Percentiles rank a stretch among this genome's conserved stretches.
phyloP scores from a whole-genome alignment of 2,888 invertebrate genomes.

The Lapara coniferarum region DNA sequence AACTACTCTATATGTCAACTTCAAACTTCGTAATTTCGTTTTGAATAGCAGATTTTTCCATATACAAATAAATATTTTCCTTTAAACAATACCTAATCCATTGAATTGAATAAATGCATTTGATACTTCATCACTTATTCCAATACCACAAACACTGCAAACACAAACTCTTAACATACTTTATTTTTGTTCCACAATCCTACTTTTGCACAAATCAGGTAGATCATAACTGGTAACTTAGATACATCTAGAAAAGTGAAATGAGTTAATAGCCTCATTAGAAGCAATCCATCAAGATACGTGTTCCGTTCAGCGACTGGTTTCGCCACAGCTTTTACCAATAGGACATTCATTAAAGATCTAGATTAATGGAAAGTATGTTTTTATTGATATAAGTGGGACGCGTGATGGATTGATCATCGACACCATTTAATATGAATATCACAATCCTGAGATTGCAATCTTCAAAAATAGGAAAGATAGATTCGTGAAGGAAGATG shows the following conservation, averaged over 20 bases:
- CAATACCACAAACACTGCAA: background rate
- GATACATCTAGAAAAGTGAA: constrained; percentile 39
- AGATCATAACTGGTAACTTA: constrained; percentile 23
- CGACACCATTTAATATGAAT: no score
- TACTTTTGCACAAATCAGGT: background rate
- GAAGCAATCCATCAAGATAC: constrained; percentile 32
- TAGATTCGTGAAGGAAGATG: no score
- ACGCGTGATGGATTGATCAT: no score
- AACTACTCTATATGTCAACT: no score
- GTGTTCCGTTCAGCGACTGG: constrained; percentile 20
- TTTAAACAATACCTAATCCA: no score
- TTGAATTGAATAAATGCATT: background rate
- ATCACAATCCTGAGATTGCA: no score
- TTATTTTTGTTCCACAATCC: constrained; percentile 10
- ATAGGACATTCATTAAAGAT: background rate
- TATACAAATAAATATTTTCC: no score
- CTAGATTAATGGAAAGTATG: background rate
- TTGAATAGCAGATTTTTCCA: no score
- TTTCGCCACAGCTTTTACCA: constrained; percentile 9
- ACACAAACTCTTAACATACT: background rate
- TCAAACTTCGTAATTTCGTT: no score
- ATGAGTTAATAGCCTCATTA: constrained; percentile 31
- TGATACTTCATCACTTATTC: background rate
- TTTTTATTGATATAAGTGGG: background rate
- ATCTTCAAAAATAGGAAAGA: no score